Conservation (phyloP, 1,140 invertebrate species). For the Listronotus bonariensis region DNA sequence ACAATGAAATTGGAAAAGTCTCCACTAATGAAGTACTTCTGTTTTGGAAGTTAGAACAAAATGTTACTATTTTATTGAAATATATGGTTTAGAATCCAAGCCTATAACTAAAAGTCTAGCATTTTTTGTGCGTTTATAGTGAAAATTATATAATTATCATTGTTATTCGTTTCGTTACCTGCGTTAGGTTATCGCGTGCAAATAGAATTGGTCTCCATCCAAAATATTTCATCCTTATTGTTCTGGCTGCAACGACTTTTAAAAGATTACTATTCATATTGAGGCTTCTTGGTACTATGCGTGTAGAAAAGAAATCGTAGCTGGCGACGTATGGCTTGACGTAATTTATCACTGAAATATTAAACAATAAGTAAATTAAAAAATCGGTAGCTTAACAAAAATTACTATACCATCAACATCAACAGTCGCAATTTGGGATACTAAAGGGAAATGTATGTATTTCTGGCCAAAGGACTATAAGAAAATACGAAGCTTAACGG, state of each 20-base stretch:
- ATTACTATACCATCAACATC: background rate
- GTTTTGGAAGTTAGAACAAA: too few species aligned
- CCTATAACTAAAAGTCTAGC: too few species aligned
- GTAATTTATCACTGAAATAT: conserved; percentile 17
- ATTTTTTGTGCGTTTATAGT: too few species aligned
- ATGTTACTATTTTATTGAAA: too few species aligned
- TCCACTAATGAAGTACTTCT: too few species aligned
- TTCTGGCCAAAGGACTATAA: too few species aligned
- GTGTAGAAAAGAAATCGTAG: conserved; percentile 24
- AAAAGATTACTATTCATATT: conserved; percentile 30
- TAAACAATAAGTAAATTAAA: background rate
- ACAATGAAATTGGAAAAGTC: too few species aligned
- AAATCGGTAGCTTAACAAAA: too few species aligned
- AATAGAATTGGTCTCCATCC: conserved; percentile 30
- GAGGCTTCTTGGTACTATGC: conserved; percentile 38
- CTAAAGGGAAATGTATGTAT: too few species aligned
- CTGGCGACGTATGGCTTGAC: conserved; percentile 29
- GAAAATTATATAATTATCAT: too few species aligned
- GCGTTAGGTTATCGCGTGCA: conserved; percentile 23
- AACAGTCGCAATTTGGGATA: background rate
- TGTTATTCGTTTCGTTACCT: conserved; percentile 13
- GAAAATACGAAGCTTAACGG: too few species aligned
- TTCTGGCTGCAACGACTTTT: conserved; percentile 19
- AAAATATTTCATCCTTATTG: conserved; percentile 41
- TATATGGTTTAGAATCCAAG: too few species aligned